Evolutionary conservation across 2,888 invertebrate genomes (phyloP), one percentile per base, ranked within the genome.

Genomic region (Macrophya annulata): DNA sequence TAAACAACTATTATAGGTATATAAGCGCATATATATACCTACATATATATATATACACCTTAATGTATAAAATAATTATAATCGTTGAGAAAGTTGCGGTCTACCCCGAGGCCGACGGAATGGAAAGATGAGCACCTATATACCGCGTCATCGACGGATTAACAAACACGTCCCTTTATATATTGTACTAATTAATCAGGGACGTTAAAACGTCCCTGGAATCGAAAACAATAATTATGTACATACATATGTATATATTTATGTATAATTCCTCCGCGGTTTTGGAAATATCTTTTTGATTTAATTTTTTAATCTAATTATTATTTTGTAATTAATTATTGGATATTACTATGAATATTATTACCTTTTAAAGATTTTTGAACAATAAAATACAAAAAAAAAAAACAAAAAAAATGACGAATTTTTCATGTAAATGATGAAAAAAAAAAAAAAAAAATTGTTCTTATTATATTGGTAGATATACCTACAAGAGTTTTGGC

Each of bases 111-210:
- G 62, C 62, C 25, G 62, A 62, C 25, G 25, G 62, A 62, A 25
- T 21, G 25, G 21, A 10, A 62, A 21, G 25, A 59, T 62, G 25
- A 62, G 62, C 25, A 62, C 62, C 25, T 21, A 21, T 5, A 6
- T 17, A 17, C 51, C 51, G 12, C 25, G 10, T 62, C 25, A 3
- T 62, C 62, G 62, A 25, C 55, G 62, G 25, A 62, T 62, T 62
- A 62, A 25, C 62, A 62, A n/a, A n/a, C n/a, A n/a, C n/a, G n/a
- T n/a, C 62, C 62, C 62, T 62, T 62, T 25, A 62, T 62, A 62
- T 62, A 10, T 8, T 25, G 25, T 62, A 12, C 25, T 62, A 62
- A 62, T 62, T 62, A 62, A 62, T 62, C 62, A 62, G 43, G 76
- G 76, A 45, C 45, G 48, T 25, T 62, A 62, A 62, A 62, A 25